These are phyloP conservation scores for Muntiacus muntjak DNA, from an alignment of 2,113 vertebrate genomes.

Conservation along the genomic window DNA sequence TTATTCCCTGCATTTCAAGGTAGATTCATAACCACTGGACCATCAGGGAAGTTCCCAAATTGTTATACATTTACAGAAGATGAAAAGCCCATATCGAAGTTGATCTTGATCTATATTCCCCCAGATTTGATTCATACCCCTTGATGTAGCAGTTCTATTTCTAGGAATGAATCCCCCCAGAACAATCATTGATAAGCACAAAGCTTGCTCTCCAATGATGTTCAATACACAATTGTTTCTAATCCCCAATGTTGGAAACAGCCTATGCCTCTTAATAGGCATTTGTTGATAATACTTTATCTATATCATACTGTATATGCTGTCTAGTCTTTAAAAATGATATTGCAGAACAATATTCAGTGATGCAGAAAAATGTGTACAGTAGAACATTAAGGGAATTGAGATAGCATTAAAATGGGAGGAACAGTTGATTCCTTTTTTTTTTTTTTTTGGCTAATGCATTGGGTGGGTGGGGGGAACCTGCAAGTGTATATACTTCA, in stretches of 20 bases:
- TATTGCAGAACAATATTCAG: not conserved
- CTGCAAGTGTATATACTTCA: not conserved
- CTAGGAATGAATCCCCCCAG: not conserved
- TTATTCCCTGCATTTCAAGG: not conserved
- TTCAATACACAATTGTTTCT: not conserved
- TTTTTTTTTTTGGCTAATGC: not conserved
- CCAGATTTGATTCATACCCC: not conserved
- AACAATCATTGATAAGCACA: not conserved
- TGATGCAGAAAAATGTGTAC: not conserved
- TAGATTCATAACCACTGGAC: not conserved
- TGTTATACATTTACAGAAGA: not conserved
- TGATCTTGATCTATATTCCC: not conserved
- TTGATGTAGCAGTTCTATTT: not conserved
- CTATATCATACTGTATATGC: not conserved
- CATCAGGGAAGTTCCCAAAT: not conserved
- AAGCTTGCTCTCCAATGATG: not conserved
- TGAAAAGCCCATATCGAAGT: not conserved
- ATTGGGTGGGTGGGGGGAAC: not conserved
- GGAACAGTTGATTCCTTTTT: not conserved
- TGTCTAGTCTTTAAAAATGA: not conserved
- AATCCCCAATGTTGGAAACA: not conserved
- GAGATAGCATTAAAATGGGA: not conserved
- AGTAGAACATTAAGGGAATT: not conserved
- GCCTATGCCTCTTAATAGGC: not conserved
- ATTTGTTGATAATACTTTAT: not conserved